phyloP scores from a whole-genome alignment of 2,113 vertebrate species.

The Psilopogon haemacephalus region DNA sequence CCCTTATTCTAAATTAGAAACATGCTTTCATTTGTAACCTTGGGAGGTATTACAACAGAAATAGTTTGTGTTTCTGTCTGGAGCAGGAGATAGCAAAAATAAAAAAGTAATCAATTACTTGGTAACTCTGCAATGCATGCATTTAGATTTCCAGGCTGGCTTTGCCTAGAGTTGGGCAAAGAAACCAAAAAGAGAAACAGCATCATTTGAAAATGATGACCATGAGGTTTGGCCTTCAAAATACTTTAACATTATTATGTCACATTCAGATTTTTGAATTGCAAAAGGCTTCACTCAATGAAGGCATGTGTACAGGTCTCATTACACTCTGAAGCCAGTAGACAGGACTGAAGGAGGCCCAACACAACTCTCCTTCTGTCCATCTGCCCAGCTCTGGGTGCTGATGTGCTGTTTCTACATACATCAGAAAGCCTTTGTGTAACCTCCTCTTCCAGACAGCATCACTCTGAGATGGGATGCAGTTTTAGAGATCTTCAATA shows the following conservation, averaged over 20 bases:
- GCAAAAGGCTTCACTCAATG: not conserved
- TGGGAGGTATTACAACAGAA: not conserved
- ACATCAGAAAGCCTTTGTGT: fast-evolving
- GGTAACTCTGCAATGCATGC: not conserved
- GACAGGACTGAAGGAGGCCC: not conserved
- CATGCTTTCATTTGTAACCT: not conserved
- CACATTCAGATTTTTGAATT: not conserved
- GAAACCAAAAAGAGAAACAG: not conserved
- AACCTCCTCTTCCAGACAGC: not conserved
- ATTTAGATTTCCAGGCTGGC: not conserved
- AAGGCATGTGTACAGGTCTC: not conserved
- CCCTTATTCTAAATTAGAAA: not conserved
- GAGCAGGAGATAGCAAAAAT: not conserved
- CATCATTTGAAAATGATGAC: not conserved
- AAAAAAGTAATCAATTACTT: not conserved
- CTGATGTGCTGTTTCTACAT: fast-evolving
- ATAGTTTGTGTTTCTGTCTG: not conserved
- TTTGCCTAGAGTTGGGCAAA: not conserved
- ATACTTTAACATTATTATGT: not conserved
- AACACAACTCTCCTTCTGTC: not conserved
- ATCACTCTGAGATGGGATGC: not conserved
- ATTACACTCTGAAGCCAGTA: not conserved
- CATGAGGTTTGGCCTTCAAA: not conserved
- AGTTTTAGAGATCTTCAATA: not conserved
- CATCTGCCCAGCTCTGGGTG: not conserved